A percentile compares a stretch with the other conserved stretches of the same genome.
phyloP scores from a whole-genome alignment of 2,113 vertebrate genomes.

The Callipepla squamata region DNA sequence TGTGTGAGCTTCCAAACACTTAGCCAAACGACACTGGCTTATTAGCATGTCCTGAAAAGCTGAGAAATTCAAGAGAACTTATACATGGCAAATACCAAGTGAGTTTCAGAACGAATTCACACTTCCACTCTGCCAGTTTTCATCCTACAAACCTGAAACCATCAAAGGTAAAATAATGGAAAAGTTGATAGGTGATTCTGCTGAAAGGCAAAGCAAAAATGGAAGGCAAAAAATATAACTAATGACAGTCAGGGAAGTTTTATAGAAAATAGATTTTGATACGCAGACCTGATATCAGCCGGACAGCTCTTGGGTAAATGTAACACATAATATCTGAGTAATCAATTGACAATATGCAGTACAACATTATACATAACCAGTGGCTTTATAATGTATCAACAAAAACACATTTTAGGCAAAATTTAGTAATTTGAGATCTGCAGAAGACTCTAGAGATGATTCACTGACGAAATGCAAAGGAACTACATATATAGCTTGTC shows the following conservation, averaged over 20 bases:
- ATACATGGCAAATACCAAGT: not conserved
- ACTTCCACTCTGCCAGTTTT: not conserved
- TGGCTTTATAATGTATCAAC: not conserved
- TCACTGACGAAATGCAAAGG: not conserved
- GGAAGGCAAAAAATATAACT: not conserved
- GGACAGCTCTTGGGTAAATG: not conserved
- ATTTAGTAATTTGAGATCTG: not conserved
- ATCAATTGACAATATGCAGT: not conserved
- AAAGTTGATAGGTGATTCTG: not conserved
- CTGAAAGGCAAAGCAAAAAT: not conserved
- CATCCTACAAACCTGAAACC: not conserved
- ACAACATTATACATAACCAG: not conserved
- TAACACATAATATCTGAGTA: not conserved
- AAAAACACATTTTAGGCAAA: not conserved
- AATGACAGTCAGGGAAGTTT: not conserved
- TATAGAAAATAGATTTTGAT: not conserved
- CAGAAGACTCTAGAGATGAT: not conserved
- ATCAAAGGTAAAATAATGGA: not conserved
- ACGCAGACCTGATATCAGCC: not conserved
- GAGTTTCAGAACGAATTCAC: not conserved
- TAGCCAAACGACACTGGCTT: not conserved
- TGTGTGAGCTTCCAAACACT: not conserved
- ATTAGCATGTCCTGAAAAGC: not conserved
- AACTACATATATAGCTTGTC: not conserved
- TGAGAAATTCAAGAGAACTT: not conserved